Conservation (phyloP, 2,888 invertebrate species). For the Mythimna vitellina region DNA sequence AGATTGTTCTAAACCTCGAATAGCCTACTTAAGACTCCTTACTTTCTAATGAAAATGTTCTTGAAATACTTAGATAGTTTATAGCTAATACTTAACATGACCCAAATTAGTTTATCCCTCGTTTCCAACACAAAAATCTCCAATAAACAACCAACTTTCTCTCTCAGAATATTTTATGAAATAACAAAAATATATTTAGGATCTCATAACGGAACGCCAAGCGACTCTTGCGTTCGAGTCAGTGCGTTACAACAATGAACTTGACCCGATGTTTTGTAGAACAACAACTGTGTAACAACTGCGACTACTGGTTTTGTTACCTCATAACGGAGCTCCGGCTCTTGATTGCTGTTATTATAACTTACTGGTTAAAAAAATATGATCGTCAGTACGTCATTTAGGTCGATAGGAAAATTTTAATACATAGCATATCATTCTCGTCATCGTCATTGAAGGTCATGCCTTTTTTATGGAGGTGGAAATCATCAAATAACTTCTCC, state of each 20-base stretch:
- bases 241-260: conserved; percentile 48
- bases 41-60: background rate
- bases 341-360: conserved; percentile 18
- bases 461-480: too few species aligned
- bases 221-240: conserved; percentile 23
- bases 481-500: too few species aligned
- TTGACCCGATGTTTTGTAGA: conserved; percentile 52
- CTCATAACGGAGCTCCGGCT: conserved; percentile 52
- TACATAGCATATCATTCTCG: background rate
- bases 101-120: background rate
- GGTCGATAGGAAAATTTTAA: conserved; percentile 5
- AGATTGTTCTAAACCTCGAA: background rate
- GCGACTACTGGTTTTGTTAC: conserved; percentile 24
- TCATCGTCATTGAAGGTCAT: background rate
- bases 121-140: background rate
- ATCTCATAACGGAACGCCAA: conserved; percentile 19
- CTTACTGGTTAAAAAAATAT: conserved; percentile 17
- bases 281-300: conserved; percentile 30
- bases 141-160: conserved; percentile 16
- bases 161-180: conserved; percentile 13
- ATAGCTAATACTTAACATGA: background rate
- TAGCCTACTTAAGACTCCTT: background rate
- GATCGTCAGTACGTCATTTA: background rate
- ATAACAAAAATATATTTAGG: conserved; percentile 1
- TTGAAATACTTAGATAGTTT: background rate